phyloP scores from a whole-genome alignment of 2,113 vertebrate species.

The Corythornis vintsioides region DNA sequence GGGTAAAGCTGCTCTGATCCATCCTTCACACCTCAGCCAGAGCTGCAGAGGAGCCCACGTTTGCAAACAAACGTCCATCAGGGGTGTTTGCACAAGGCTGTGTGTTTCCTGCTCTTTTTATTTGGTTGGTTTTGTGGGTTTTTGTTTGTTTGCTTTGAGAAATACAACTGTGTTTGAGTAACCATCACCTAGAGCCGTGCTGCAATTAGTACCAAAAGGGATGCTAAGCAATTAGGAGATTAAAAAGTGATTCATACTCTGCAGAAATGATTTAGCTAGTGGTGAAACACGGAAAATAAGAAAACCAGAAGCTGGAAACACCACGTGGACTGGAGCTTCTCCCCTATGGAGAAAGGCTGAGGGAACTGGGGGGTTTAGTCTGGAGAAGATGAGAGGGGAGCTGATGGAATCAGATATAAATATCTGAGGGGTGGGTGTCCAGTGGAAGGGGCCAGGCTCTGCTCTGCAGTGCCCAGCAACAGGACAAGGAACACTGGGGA shows the following conservation, averaged over 20 bases:
- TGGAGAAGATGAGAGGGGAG: too few relatives aligned
- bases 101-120: not conserved
- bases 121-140: not conserved
- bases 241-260: not conserved
- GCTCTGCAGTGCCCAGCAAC: too few relatives aligned
- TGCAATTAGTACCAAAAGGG: not conserved
- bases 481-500: too few relatives aligned
- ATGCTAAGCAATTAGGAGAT: not conserved
- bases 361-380: too few relatives aligned
- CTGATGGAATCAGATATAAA: too few relatives aligned
- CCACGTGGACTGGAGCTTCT: too few relatives aligned
- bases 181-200: not conserved
- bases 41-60: not conserved
- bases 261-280: not conserved
- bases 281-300: not conserved
- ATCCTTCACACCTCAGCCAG: not conserved
- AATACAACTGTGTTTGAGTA: not conserved
- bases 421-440: too few relatives aligned
- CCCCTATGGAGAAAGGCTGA: too few relatives aligned
- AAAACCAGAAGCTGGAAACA: too few relatives aligned
- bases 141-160: not conserved
- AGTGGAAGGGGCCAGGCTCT: too few relatives aligned
- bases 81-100: not conserved
- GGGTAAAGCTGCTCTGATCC: not conserved
- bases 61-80: slow-evolving; percentile 39